These are phyloP conservation scores for Malthinus seriepunctatus DNA, from an alignment of 2,888 invertebrate species.

Conservation along the genomic window DNA sequence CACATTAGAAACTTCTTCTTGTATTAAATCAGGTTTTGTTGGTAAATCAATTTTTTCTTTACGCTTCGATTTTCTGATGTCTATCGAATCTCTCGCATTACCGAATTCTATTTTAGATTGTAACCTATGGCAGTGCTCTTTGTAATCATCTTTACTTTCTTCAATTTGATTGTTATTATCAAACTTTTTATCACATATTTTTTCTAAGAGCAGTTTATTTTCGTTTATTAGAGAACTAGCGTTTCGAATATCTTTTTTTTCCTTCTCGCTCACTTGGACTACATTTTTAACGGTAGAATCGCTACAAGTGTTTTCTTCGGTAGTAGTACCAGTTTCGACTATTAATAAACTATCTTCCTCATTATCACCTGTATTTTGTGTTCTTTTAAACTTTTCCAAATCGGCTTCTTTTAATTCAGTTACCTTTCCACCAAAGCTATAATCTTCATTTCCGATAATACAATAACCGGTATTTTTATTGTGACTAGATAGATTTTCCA, in stretches of 20 bases:
- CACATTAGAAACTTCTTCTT: slow-evolving; percentile 53
- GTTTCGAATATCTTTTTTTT: slow-evolving; percentile 12
- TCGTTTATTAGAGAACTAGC: slow-evolving; percentile 7
- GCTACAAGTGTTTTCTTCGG: slow-evolving; percentile 62
- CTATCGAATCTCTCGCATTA: slow-evolving; percentile 70
- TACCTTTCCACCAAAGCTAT: slow-evolving; percentile 43
- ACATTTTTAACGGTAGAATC: slow-evolving; percentile 54
- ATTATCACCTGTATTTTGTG: slow-evolving; percentile 49
- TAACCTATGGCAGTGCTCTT: slow-evolving; percentile 67
- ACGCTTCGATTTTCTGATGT: slow-evolving; percentile 62
- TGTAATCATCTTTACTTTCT: slow-evolving; percentile 49
- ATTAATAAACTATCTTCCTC: slow-evolving; percentile 65
- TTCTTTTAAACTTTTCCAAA: slow-evolving; percentile 43
- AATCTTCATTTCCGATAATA: slow-evolving; percentile 41
- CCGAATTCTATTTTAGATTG: slow-evolving; percentile 72
- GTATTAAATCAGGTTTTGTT: slow-evolving; percentile 48
- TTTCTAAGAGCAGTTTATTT: slow-evolving; percentile 33
- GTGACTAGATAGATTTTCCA: slow-evolving; percentile 32
- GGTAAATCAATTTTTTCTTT: slow-evolving; percentile 43
- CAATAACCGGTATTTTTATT: slow-evolving; percentile 49
- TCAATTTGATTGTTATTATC: slow-evolving; percentile 11
- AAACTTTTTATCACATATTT: slow-evolving; percentile 5
- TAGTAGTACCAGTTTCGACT: slow-evolving; percentile 60
- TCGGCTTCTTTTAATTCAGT: slow-evolving; percentile 46
- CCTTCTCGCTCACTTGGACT: slow-evolving; percentile 39